Percentiles rank a stretch among this genome's conserved stretches.
Conservation (phyloP, 2,888 invertebrate genomes). For the Autographa pulchrina region DNA sequence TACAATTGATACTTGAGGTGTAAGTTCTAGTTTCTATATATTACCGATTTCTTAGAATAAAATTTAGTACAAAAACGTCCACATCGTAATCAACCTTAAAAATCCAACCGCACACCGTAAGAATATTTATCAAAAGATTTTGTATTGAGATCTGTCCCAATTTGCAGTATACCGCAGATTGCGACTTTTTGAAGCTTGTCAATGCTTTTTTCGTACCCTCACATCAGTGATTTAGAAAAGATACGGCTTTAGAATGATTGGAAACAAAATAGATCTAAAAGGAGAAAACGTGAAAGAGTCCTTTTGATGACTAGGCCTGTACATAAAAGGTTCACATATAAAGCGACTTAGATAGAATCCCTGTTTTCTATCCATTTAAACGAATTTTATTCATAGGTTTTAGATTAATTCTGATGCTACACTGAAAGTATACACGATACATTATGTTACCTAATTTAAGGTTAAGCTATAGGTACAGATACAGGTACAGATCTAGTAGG, state of each 20-base stretch:
- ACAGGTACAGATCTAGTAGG: no score
- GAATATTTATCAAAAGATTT: conserved; percentile 46
- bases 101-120: conserved; percentile 18
- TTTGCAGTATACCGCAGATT: conserved; percentile 36
- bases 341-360: conserved; percentile 3
- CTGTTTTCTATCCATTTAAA: conserved; percentile 1
- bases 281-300: conserved; percentile 10
- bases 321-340: conserved; percentile 4
- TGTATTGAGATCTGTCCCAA: conserved; percentile 33
- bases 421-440: background rate
- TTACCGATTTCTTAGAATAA: background rate
- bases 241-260: conserved; percentile 7
- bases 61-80: background rate
- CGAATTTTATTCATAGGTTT: background rate
- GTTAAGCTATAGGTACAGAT: no score
- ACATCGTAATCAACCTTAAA: conserved; percentile 31
- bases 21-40: background rate
- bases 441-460: background rate
- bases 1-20: no score
- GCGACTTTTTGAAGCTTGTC: conserved; percentile 30
- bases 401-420: background rate
- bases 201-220: conserved; percentile 21
- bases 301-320: conserved; percentile 4
- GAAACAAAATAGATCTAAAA: conserved; percentile 6
- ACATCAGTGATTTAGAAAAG: conserved; percentile 18